phyloP scores from a whole-genome alignment of 2,888 invertebrate species.

The Torymus aiolomorphi region DNA sequence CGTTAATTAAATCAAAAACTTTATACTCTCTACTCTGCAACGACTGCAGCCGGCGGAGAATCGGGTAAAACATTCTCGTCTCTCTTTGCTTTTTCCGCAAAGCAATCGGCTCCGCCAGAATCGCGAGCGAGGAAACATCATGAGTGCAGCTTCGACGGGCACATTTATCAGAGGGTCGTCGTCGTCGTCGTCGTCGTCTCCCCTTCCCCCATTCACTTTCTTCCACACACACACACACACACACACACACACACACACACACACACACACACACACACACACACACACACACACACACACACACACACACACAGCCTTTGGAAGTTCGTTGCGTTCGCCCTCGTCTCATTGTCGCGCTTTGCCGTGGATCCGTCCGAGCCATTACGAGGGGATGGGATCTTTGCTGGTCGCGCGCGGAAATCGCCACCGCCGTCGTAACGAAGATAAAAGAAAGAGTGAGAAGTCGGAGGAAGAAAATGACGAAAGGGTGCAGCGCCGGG shows the following conservation, averaged over 20 bases:
- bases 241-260: too few species aligned
- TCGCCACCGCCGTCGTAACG: not conserved
- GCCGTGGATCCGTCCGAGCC: not conserved
- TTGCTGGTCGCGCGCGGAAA: slow-evolving; percentile 3
- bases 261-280: too few species aligned
- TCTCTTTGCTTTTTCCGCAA: not conserved
- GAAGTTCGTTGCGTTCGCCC: too few species aligned
- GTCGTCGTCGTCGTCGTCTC: not conserved
- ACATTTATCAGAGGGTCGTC: slow-evolving; percentile 37
- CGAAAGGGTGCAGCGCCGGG: not conserved
- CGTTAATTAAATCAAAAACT: too few species aligned
- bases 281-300: too few species aligned
- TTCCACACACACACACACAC: not conserved
- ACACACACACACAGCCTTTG: too few species aligned
- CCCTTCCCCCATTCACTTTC: not conserved
- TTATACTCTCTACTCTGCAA: too few species aligned
- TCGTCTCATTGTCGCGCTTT: slow-evolving; percentile 23
- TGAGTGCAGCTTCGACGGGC: slow-evolving; percentile 7
- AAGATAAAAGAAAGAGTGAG: slow-evolving; percentile 4
- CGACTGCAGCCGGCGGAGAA: too few species aligned
- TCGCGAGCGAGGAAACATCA: slow-evolving; percentile 9
- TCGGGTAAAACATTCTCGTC: too few species aligned
- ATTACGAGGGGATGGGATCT: not conserved
- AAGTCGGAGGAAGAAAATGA: not conserved
- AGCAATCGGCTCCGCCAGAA: slow-evolving; percentile 18